phyloP scores from a whole-genome alignment of 2,888 invertebrate species.

The Biston betularia region DNA sequence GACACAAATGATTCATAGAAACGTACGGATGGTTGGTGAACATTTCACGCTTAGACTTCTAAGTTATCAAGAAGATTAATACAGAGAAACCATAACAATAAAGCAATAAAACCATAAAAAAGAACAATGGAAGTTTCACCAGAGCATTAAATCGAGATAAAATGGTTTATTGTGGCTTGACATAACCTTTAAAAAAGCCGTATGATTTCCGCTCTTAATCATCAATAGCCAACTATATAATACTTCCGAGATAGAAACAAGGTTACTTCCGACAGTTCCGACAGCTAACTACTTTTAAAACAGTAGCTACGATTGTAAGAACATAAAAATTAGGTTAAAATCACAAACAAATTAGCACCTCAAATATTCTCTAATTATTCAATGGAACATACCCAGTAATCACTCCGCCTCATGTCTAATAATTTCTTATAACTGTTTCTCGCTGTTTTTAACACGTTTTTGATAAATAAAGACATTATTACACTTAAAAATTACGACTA shows the following conservation, averaged over 20 bases:
- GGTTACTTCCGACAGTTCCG: slow-evolving; percentile 33
- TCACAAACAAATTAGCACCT: slow-evolving; percentile 29
- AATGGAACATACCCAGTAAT: slow-evolving; percentile 65
- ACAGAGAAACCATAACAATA: not conserved
- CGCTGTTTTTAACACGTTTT: slow-evolving; percentile 66
- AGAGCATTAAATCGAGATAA: slow-evolving; percentile 4
- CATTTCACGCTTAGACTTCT: not conserved
- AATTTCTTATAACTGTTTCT: slow-evolving; percentile 64
- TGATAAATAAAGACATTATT: slow-evolving; percentile 69
- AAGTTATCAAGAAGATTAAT: not conserved
- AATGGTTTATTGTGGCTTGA: not conserved
- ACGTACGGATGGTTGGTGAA: not conserved
- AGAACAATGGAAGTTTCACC: slow-evolving; percentile 14
- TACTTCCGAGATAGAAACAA: slow-evolving; percentile 30
- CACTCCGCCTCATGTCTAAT: slow-evolving; percentile 61
- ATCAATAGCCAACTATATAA: slow-evolving; percentile 9
- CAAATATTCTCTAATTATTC: slow-evolving; percentile 36
- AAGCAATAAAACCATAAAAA: slow-evolving; percentile 1
- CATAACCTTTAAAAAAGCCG: slow-evolving; percentile 27
- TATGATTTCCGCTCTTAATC: slow-evolving; percentile 22
- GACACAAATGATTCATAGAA: no score
- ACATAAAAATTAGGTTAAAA: slow-evolving; percentile 24
- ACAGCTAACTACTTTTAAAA: slow-evolving; percentile 18
- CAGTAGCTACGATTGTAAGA: slow-evolving; percentile 19
- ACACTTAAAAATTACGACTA: slow-evolving; percentile 34